phyloP scores from a whole-genome alignment of 2,797 vertebrate species.

The Phataginus tricuspis region DNA sequence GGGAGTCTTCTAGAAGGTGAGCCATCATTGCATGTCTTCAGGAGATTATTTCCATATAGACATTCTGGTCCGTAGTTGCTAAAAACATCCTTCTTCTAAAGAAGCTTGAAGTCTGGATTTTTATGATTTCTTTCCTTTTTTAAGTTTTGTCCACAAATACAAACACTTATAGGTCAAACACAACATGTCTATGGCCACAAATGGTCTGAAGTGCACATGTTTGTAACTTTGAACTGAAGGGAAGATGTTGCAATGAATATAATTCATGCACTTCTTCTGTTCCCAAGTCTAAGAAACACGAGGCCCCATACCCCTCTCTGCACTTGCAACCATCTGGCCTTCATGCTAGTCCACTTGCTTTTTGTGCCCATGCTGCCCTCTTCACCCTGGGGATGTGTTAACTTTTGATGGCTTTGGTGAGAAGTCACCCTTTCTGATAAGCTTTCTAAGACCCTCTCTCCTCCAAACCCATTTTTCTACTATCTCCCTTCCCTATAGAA shows the following conservation, averaged over 20 bases:
- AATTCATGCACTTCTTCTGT: background rate
- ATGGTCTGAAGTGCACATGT: background rate
- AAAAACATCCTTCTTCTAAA: background rate
- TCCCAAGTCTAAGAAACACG: background rate
- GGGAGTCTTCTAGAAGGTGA: background rate
- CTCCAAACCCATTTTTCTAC: background rate
- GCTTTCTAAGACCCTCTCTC: background rate
- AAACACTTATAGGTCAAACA: background rate
- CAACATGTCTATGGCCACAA: background rate
- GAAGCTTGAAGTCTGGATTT: background rate
- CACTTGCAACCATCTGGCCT: background rate
- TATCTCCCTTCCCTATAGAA: background rate
- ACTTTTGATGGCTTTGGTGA: background rate
- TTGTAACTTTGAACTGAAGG: background rate
- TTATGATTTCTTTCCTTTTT: background rate
- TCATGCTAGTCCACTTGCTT: background rate
- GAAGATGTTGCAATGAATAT: background rate
- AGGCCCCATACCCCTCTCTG: background rate
- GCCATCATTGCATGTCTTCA: background rate
- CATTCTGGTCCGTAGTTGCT: background rate
- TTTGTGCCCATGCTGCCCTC: accelerated
- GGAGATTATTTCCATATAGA: background rate
- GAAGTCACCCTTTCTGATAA: background rate
- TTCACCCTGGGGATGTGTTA: background rate
- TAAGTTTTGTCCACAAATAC: background rate